These are phyloP conservation scores for Sebastes steindachneri DNA, from an alignment of 2,797 vertebrate genomes.

Conservation along the genomic window DNA sequence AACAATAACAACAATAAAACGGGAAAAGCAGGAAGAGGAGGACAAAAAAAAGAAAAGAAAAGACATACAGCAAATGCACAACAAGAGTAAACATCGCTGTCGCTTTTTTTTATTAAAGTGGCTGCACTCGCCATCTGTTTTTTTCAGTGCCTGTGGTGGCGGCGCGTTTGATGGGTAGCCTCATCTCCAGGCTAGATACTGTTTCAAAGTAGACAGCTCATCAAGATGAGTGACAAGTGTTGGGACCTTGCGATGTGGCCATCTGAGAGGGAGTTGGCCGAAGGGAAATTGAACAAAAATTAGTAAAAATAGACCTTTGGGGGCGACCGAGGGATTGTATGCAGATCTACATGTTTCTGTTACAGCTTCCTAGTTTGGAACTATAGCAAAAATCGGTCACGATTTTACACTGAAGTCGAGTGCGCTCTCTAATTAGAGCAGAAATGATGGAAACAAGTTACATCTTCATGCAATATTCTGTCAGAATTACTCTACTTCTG, in stretches of 20 bases:
- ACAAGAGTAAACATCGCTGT: constrained; percentile 43
- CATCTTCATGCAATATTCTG: constrained; percentile 51
- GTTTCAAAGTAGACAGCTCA: constrained; percentile 69
- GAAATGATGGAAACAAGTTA: constrained; percentile 30
- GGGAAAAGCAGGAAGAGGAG: not conserved
- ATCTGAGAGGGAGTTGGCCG: constrained; percentile 41
- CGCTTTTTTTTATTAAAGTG: constrained; percentile 41
- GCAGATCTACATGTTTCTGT: not conserved
- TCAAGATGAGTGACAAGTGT: constrained; percentile 77
- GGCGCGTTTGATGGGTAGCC: constrained; percentile 59
- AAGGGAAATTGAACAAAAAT: constrained; percentile 23
- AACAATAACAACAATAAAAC: constrained; percentile 34
- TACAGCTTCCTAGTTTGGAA: constrained; percentile 4
- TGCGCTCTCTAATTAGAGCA: constrained; percentile 38
- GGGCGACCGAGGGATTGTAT: not conserved
- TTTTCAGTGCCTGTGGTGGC: constrained; percentile 51
- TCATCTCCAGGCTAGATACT: constrained; percentile 66
- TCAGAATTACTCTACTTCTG: constrained; percentile 40
- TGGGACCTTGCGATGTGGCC: constrained; percentile 55
- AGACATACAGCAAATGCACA: constrained; percentile 34
- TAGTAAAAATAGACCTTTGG: constrained; percentile 13
- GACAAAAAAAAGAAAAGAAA: not conserved
- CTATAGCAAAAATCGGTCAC: constrained; percentile 1
- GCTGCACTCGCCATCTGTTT: constrained; percentile 69
- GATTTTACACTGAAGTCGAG: constrained; percentile 2